phyloP scores from a whole-genome alignment of 1,140 invertebrate genomes.

The Aphis gossypii region DNA sequence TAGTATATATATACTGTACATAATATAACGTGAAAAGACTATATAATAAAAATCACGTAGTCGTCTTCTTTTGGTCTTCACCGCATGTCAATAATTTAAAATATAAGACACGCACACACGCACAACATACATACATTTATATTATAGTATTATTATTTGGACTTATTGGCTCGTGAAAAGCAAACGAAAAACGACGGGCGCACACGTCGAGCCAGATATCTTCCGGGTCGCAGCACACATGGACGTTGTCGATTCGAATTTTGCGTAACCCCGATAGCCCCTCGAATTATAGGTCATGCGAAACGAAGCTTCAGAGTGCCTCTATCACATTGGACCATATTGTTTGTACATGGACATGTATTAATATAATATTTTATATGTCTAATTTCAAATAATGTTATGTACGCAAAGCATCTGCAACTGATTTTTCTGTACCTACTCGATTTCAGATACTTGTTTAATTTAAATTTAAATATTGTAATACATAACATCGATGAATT shows the following conservation, averaged over 20 bases:
- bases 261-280: conserved; percentile 8
- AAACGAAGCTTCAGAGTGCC: neutral
- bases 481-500: neutral
- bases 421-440: neutral
- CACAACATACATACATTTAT: neutral
- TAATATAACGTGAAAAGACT: neutral
- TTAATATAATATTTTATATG: neutral
- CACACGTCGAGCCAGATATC: conserved; percentile 45
- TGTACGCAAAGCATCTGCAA: too few species aligned
- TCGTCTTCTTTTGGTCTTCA: neutral
- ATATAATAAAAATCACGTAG: neutral
- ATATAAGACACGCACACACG: neutral
- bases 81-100: neutral
- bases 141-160: neutral
- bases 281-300: conserved; percentile 34
- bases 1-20: neutral
- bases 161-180: conserved; percentile 37
- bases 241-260: conserved; percentile 39
- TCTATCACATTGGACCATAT: neutral
- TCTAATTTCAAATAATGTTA: neutral
- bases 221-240: conserved; percentile 22
- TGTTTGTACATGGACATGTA: neutral
- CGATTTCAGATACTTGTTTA: neutral
- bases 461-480: neutral
- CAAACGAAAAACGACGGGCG: conserved; percentile 27